A percentile compares a stretch with the other conserved stretches of the same genome.
phyloP scores from a whole-genome alignment of 1,140 invertebrate species.

The Archegozetes longisetosus region DNA sequence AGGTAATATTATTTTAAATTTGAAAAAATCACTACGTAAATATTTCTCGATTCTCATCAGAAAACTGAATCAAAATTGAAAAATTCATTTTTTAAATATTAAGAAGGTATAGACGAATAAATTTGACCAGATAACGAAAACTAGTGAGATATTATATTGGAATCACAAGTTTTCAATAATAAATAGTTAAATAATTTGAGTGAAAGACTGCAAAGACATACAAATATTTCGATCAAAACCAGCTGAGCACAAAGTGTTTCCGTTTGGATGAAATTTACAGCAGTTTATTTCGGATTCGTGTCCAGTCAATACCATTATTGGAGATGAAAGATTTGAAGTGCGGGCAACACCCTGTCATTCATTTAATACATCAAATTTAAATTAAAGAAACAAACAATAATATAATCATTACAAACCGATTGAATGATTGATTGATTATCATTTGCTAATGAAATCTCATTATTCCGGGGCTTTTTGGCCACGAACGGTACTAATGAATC shows the following conservation, averaged over 20 bases:
- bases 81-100: no score
- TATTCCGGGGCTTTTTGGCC: not conserved
- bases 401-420: not conserved
- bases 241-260: constrained; percentile 75
- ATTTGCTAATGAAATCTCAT: not conserved
- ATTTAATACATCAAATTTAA: not conserved
- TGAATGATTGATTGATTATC: constrained; percentile 1
- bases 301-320: constrained; percentile 92
- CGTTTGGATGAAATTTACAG: constrained; percentile 88
- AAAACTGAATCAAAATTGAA: no score
- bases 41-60: no score
- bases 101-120: no score
- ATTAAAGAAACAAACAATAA: not conserved
- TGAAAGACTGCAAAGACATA: constrained; percentile 43
- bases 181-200: no score
- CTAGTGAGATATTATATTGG: no score
- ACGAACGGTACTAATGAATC: not conserved
- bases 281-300: constrained; percentile 93
- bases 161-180: no score
- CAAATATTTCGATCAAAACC: constrained; percentile 95
- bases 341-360: constrained; percentile 44
- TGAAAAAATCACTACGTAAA: no score
- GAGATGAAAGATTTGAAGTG: constrained; percentile 73
- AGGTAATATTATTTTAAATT: no score
- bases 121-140: no score